Evolutionary conservation across 1,140 invertebrate species (phyloP), one percentile per base, ranked within the genome.

Genomic region (Ectropis grisescens): DNA sequence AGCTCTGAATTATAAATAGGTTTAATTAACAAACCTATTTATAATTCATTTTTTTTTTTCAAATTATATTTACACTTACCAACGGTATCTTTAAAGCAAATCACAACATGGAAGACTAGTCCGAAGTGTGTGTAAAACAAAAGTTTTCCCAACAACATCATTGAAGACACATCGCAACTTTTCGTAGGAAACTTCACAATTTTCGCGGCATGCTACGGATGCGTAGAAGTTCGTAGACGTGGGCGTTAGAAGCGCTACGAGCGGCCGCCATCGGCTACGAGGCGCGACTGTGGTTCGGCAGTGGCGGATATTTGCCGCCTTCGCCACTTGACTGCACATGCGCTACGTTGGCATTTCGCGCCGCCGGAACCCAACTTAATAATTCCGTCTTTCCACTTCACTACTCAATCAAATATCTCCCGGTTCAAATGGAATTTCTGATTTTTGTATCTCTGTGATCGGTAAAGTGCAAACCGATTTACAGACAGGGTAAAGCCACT

Each of bases 101-200:
- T 81, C 45, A 75, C 72, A 60, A 78, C 65, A 50, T 78, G 70
- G 61, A 81, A 81, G 67, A 78, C 72, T 56, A 81, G 76, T 78
- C 76, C 76, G 53, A 81, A 78, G 37, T 81, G 69, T 76, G 76
- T 57, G 64, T 66, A 80, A 56, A 71, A 78, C 58, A 80, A 70
- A 57, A 78, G 49, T 68, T 76, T 78, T 60, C 58, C 60, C 46
- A 75, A 74, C 67, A 61, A 70, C 75, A 80, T 80, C 46, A 70
- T 80, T 72, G 53, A 68, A 58, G 54, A 69, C 62, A 75, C 75
- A 80, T 80, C 33, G 51, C 69, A 71, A 48, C 29, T 29, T 41
- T 45, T 40, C 46, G 47, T 32, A 48, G 12, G 37, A 45, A 46
- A 52, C 37, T 52, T 59, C 53, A 71, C 54, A 44, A 30, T 58